Evolutionary conservation across 1,140 invertebrate species (phyloP).

Genomic region (Elysia chlorotica): DNA sequence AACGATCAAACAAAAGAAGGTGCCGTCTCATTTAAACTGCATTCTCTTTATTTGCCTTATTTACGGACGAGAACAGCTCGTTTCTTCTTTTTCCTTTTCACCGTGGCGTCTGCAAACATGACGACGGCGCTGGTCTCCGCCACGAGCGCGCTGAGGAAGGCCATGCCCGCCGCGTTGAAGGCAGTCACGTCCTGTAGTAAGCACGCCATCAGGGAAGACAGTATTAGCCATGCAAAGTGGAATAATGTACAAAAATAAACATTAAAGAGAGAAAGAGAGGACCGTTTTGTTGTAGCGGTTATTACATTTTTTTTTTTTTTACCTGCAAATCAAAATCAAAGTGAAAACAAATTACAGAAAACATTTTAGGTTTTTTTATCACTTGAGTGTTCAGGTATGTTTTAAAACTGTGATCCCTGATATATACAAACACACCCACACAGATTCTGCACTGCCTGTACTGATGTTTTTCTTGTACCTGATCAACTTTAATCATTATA

Average conservation of each 20-base stretch:
- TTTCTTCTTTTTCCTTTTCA: constrained; percentile 69
- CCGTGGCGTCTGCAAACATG: constrained; percentile 82
- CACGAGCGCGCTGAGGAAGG: constrained; percentile 76
- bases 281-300: no score
- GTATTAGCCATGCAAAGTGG: no score
- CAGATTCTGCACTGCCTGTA: no score
- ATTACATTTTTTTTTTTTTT: no score
- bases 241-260: no score
- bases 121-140: constrained; percentile 80
- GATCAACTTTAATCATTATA: neutral
- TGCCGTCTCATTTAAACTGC: neutral
- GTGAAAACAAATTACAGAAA: neutral
- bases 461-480: no score
- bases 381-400: no score
- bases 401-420: no score
- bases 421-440: no score
- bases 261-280: no score
- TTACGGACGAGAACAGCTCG: constrained; percentile 36
- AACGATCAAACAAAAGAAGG: neutral
- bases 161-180: constrained; percentile 84
- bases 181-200: constrained; percentile 82
- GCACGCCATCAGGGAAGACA: no score
- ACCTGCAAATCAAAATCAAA: no score
- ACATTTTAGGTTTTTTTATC: neutral
- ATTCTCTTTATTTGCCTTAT: neutral